Conservation (phyloP, 2,888 invertebrate genomes). For the Plemyria rubiginata region DNA sequence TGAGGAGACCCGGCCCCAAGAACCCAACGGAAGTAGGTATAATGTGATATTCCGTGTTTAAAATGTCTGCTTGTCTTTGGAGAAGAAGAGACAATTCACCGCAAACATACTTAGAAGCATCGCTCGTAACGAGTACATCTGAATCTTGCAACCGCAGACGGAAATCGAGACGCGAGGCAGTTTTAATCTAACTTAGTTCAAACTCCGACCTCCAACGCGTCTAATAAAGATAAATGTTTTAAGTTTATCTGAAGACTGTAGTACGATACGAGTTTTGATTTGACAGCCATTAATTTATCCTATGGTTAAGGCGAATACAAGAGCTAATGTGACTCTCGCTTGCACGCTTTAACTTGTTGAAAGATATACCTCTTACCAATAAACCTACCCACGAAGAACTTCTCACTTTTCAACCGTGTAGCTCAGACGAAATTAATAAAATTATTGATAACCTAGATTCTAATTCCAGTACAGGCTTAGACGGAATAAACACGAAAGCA, state of each 20-base stretch:
- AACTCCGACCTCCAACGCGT: constrained; percentile 15
- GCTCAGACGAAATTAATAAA: no score
- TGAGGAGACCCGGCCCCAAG: no score
- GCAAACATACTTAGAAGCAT: not conserved
- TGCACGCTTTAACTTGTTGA: no score
- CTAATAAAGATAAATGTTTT: constrained; percentile 29
- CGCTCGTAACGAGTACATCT: constrained; percentile 4
- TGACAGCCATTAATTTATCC: not conserved
- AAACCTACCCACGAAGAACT: no score
- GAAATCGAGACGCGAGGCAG: constrained; percentile 29
- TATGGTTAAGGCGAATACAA: not conserved
- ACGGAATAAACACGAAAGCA: no score
- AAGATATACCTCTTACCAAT: no score
- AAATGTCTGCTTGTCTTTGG: not conserved
- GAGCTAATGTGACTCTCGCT: no score
- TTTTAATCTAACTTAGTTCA: constrained; percentile 39
- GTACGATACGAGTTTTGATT: constrained; percentile 10
- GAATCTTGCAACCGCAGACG: constrained; percentile 14
- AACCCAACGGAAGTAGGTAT: no score
- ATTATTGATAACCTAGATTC: no score
- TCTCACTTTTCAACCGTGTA: no score
- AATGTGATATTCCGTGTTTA: not conserved
- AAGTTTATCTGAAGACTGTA: constrained; percentile 19
- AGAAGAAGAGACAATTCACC: not conserved
- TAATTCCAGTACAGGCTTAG: no score